A percentile compares a stretch with the other conserved stretches of the same genome.
Conservation (phyloP, 2,113 vertebrate genomes). For the Tyrannus savana region DNA sequence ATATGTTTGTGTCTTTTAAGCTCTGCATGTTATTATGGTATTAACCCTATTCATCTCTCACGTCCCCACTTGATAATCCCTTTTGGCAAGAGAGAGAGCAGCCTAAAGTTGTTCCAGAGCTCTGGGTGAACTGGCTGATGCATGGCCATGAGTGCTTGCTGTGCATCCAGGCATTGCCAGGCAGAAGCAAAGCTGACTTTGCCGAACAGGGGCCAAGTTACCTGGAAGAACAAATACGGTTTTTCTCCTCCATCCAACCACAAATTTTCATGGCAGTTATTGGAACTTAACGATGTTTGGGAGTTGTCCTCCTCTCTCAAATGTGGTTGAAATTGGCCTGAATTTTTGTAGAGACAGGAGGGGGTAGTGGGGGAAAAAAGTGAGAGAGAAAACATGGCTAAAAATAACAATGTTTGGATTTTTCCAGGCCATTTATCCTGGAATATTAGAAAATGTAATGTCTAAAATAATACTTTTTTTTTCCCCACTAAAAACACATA, state of each 20-base stretch:
- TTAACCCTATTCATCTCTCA: neutral
- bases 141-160: accelerated
- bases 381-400: neutral
- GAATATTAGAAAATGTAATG: slow-evolving; percentile 2
- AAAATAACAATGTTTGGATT: slow-evolving; percentile 9
- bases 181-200: neutral
- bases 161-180: neutral
- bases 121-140: neutral
- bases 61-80: neutral
- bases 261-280: neutral
- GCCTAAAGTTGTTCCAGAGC: neutral
- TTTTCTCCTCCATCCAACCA: neutral
- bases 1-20: neutral
- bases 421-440: slow-evolving; percentile 4
- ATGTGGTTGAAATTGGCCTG: slow-evolving; percentile 11
- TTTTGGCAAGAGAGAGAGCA: neutral
- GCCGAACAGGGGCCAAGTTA: neutral
- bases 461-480: neutral
- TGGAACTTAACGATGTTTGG: neutral
- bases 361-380: neutral
- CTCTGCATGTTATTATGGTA: neutral
- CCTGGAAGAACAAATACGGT: slow-evolving; percentile 25
- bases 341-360: neutral
- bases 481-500: neutral
- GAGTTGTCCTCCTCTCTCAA: neutral